Percentiles rank a stretch among this genome's conserved stretches.
phyloP scores from a whole-genome alignment of 2,888 invertebrate genomes.

The Ypsolopha sequella region DNA sequence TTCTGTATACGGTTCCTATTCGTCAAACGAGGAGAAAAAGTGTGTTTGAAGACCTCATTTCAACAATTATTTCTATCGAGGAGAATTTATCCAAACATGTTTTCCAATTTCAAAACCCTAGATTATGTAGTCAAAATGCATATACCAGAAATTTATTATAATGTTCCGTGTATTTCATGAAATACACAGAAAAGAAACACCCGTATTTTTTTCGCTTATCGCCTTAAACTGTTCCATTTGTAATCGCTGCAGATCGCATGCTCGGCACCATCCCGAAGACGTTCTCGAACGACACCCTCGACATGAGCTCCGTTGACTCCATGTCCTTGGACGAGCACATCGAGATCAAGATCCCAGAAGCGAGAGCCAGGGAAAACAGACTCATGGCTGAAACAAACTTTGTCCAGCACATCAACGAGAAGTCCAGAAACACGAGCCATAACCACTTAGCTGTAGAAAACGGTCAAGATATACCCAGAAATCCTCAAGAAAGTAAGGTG shows the following conservation, averaged over 20 bases:
- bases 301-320: slow-evolving; percentile 73
- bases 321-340: slow-evolving; percentile 73
- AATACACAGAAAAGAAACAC: too few relatives aligned
- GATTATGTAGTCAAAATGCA: too few relatives aligned
- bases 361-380: slow-evolving; percentile 58
- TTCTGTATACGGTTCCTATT: too few relatives aligned
- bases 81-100: too few relatives aligned
- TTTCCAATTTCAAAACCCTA: too few relatives aligned
- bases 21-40: too few relatives aligned
- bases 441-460: slow-evolving; percentile 52
- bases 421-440: slow-evolving; percentile 42
- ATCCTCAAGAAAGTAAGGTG: neutral
- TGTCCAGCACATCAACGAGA: slow-evolving; percentile 57
- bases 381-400: slow-evolving; percentile 62
- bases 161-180: too few relatives aligned
- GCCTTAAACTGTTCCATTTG: neutral
- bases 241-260: slow-evolving; percentile 46
- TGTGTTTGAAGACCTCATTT: too few relatives aligned
- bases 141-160: too few relatives aligned
- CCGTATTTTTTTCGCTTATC: too few relatives aligned
- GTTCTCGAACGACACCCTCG: slow-evolving; percentile 73
- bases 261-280: slow-evolving; percentile 62
- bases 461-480: slow-evolving; percentile 28
- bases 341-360: slow-evolving; percentile 69
- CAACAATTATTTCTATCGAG: too few relatives aligned